Base-by-base conservation (phyloP, 2,113 vertebrate species). In the Kryptolebias marmoratus region DNA sequence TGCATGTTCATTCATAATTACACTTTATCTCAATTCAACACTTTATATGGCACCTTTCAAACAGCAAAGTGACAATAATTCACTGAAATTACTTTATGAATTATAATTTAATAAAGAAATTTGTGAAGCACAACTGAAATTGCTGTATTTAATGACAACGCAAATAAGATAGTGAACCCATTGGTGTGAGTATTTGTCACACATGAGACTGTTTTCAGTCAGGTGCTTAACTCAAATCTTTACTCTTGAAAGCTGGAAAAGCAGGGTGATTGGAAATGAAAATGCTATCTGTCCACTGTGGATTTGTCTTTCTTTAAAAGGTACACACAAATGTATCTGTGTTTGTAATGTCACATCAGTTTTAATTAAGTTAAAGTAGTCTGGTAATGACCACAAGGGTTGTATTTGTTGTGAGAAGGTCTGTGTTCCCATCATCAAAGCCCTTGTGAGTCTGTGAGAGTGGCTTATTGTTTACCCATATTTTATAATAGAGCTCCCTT, bases 51-150 rank as follows among this genome's bases (percentile, higher is more conserved):
- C 44, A 5, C 10, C 12, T 45, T 13, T 45, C 12, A 45, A 45
- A 45, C 10, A 45, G 48, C 3, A 47, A 31, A 64, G 15, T 60
- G 16, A 36, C 32, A 62, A 53, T 74, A 57, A 79, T 77, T 52
- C 42, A 77, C 36, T 77, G 65, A 70, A 80, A 82, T 76, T 54
- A 73, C 69, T 77, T 30, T 69, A 79, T 68, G 47, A 79, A 80
- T 73, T 57, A 64, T 72, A 16, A 69, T 72, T 80, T 64, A 72
- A 61, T 10, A 10, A 42, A 65, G 54, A 64, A 66, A 32, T 64
- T 42, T 64, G 67, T 49, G 61, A 56, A 62, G 52, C 45, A 77
- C 77, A 12, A 47, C 65, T 73, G 22, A 79, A 73, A 81, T 81
- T 48, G 39, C 60, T 72, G 54, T 83, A 71, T 68, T 65, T 81